Evolutionary conservation across 2,797 vertebrate genomes (phyloP).

Genomic region (Cichlasoma orientale): DNA sequence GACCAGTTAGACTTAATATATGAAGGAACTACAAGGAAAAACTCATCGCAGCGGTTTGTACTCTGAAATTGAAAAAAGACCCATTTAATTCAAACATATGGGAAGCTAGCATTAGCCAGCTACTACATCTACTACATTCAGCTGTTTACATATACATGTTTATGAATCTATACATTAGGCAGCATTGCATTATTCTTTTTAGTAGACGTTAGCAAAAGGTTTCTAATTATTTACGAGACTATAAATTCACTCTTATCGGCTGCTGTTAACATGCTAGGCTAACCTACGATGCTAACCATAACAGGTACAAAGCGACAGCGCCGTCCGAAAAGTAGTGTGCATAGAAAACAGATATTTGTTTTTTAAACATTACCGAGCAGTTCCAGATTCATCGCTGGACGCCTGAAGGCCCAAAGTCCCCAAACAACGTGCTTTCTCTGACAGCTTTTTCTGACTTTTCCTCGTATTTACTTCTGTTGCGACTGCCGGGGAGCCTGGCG

Average conservation of each 20-base stretch:
- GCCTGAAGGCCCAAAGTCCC: neutral
- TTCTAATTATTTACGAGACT: neutral
- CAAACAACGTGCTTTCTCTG: neutral
- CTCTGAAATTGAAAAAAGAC: neutral
- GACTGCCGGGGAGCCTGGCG: constrained; percentile 43
- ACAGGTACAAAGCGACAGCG: neutral
- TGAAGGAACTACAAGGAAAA: neutral
- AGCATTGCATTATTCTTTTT: fast-evolving
- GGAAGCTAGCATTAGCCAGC: constrained; percentile 11
- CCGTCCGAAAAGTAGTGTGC: neutral
- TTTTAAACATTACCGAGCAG: constrained; percentile 77
- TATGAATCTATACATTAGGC: fast-evolving
- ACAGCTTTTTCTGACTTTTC: neutral
- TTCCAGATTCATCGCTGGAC: constrained; percentile 80
- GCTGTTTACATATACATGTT: neutral
- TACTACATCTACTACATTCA: neutral
- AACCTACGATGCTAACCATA: constrained; percentile 52
- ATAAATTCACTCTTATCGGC: neutral
- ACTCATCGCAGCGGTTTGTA: neutral
- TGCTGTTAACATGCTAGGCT: constrained; percentile 27
- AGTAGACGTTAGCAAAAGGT: fast-evolving
- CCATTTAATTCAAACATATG: neutral
- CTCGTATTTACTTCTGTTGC: constrained; percentile 16
- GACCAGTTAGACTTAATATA: neutral
- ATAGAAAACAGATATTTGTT: neutral